phyloP scores from a whole-genome alignment of 2,113 vertebrate species.

The Ariopsis seemanni region DNA sequence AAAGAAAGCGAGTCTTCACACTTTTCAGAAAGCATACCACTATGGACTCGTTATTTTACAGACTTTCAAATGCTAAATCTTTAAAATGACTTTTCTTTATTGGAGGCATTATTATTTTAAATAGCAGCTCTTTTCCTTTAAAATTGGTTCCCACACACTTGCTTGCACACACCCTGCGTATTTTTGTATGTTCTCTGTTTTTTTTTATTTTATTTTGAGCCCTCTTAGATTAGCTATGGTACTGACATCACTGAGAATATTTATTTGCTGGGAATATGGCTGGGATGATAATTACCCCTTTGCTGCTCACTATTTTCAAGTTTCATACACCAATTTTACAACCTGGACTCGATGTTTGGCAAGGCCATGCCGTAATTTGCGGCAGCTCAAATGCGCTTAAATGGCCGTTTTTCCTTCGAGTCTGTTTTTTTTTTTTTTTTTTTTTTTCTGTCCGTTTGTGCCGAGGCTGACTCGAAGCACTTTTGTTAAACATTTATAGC shows the following conservation, averaged over 20 bases:
- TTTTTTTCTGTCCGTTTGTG: not conserved
- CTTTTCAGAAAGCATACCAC: too few relatives aligned
- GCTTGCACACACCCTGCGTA: slow-evolving; percentile 17
- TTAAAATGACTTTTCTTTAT: not conserved
- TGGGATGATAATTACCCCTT: slow-evolving; percentile 45
- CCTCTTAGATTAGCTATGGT: slow-evolving; percentile 22
- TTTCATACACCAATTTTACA: slow-evolving; percentile 26
- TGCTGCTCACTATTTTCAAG: slow-evolving; percentile 39
- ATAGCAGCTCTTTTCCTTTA: not conserved
- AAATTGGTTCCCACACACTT: not conserved
- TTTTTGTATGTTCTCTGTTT: slow-evolving; percentile 3
- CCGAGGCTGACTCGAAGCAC: not conserved
- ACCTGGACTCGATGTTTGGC: slow-evolving; percentile 33
- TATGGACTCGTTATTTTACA: not conserved
- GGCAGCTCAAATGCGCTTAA: slow-evolving; percentile 2
- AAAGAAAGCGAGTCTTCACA: too few relatives aligned
- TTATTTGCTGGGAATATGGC: slow-evolving; percentile 34
- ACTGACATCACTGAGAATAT: not conserved
- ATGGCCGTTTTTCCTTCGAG: slow-evolving; percentile 8
- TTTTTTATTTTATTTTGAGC: slow-evolving; percentile 18
- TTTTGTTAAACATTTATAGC: slow-evolving; percentile 14
- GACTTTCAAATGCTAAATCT: too few relatives aligned
- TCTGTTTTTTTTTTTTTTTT: not conserved
- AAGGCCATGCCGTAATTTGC: slow-evolving; percentile 27
- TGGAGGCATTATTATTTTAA: not conserved